Percentiles rank a stretch among this genome's conserved stretches.
phyloP scores from a whole-genome alignment of 2,797 vertebrate species.

The Tinamus major region DNA sequence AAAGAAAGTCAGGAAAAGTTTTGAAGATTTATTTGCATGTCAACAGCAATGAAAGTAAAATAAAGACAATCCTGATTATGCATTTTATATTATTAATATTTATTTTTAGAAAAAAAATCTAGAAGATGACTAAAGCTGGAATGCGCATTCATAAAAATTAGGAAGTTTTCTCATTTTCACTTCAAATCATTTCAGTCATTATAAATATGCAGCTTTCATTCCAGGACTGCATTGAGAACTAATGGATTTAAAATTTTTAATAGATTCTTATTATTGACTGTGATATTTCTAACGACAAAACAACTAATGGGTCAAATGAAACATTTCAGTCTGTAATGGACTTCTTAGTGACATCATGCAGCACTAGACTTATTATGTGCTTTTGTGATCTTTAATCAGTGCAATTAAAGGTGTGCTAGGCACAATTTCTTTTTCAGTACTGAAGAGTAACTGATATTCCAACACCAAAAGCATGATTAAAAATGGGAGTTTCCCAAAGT shows the following conservation, averaged over 20 bases:
- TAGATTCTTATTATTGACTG: neutral
- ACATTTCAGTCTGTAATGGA: neutral
- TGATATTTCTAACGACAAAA: neutral
- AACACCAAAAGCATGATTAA: neutral
- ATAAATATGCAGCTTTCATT: neutral
- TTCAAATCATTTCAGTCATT: conserved; percentile 8
- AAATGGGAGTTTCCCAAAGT: conserved; percentile 5
- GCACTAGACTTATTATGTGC: neutral
- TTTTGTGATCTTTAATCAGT: neutral
- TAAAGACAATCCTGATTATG: neutral
- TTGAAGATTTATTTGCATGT: neutral
- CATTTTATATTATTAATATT: neutral
- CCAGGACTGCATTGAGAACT: conserved; percentile 1
- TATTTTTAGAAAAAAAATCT: neutral
- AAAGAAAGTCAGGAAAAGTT: neutral
- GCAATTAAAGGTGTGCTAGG: neutral
- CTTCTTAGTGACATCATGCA: neutral
- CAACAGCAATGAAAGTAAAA: conserved; percentile 12
- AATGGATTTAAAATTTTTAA: conserved; percentile 4
- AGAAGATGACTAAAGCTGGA: neutral
- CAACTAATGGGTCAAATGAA: conserved; percentile 32
- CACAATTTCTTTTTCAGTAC: neutral
- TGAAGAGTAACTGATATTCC: neutral
- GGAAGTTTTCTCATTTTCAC: conserved; percentile 2
- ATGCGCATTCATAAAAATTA: neutral